Percentiles rank a stretch among this genome's conserved stretches.
phyloP scores from a whole-genome alignment of 2,888 invertebrate genomes.

The Ichneumon xanthorius region DNA sequence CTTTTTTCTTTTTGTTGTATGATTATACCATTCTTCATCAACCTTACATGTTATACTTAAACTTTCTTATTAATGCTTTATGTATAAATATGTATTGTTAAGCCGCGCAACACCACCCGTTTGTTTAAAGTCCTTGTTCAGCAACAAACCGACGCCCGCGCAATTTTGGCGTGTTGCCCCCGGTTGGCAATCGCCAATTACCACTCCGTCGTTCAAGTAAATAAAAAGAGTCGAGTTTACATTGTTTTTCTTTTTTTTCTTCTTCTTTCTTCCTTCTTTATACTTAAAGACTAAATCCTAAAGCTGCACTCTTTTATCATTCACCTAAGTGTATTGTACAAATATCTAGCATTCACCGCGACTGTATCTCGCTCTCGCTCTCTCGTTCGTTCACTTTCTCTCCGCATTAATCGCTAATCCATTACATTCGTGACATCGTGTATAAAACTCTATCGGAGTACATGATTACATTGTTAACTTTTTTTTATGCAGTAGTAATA shows the following conservation, averaged over 20 bases:
- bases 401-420: slow-evolving; percentile 81
- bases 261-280: slow-evolving; percentile 66
- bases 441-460: slow-evolving; percentile 85
- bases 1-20: slow-evolving; percentile 76
- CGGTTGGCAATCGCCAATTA: slow-evolving; percentile 66
- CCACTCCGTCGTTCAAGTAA: slow-evolving; percentile 75
- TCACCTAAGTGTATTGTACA: slow-evolving; percentile 85
- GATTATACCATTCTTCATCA: slow-evolving; percentile 84
- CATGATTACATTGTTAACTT: slow-evolving; percentile 83
- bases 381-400: slow-evolving; percentile 63
- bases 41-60: slow-evolving; percentile 84
- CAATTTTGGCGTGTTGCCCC: slow-evolving; percentile 69
- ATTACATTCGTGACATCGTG: slow-evolving; percentile 84
- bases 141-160: slow-evolving; percentile 82
- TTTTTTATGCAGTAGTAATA: slow-evolving; percentile 79
- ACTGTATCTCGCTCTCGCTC: slow-evolving; percentile 75
- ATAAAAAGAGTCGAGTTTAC: slow-evolving; percentile 81
- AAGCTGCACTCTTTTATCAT: slow-evolving; percentile 84
- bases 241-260: slow-evolving; percentile 69
- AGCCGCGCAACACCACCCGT: slow-evolving; percentile 81
- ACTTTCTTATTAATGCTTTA: slow-evolving; percentile 84
- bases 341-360: slow-evolving; percentile 84
- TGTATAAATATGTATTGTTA: slow-evolving; percentile 85
- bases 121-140: slow-evolving; percentile 81
- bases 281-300: slow-evolving; percentile 83